A percentile compares a stretch with the other conserved stretches of the same genome.
phyloP scores from a whole-genome alignment of 2,113 vertebrate genomes.

The Lutjanus erythropterus region DNA sequence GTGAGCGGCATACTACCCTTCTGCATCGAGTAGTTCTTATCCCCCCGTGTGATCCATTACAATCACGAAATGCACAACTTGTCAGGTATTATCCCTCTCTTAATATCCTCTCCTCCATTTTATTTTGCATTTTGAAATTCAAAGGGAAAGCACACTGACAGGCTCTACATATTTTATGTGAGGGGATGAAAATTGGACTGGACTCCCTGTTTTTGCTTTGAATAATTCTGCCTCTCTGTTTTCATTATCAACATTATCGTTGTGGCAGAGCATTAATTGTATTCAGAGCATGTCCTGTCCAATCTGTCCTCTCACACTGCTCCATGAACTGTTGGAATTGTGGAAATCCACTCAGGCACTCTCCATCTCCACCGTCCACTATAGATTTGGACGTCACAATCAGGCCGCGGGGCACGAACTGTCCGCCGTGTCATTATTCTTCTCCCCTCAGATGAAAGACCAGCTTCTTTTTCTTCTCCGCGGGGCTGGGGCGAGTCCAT shows the following conservation, averaged over 20 bases:
- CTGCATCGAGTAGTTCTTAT: neutral
- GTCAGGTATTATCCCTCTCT: neutral
- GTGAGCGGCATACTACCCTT: neutral
- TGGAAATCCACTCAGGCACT: slow-evolving; percentile 9
- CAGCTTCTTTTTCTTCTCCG: neutral
- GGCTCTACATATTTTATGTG: neutral
- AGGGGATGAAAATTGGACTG: neutral
- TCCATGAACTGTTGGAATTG: neutral
- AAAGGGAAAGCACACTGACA: neutral
- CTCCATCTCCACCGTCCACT: slow-evolving; percentile 1
- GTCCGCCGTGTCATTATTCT: slow-evolving; percentile 24
- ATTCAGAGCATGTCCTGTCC: neutral
- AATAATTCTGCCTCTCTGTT: neutral
- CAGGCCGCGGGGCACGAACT: slow-evolving; percentile 18
- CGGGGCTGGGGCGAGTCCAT: slow-evolving; percentile 13
- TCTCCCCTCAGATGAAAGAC: slow-evolving; percentile 6
- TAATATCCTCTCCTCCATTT: neutral
- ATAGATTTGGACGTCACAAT: slow-evolving; percentile 17
- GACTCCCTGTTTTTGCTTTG: neutral
- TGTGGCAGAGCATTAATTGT: neutral
- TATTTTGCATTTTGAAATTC: neutral
- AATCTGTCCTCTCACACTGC: neutral
- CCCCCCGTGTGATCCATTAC: neutral
- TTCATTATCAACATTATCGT: neutral
- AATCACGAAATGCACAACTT: neutral